These are phyloP conservation scores for Agonopterix heracliana DNA, from an alignment of 2,888 invertebrate genomes.

Conservation along the genomic window DNA sequence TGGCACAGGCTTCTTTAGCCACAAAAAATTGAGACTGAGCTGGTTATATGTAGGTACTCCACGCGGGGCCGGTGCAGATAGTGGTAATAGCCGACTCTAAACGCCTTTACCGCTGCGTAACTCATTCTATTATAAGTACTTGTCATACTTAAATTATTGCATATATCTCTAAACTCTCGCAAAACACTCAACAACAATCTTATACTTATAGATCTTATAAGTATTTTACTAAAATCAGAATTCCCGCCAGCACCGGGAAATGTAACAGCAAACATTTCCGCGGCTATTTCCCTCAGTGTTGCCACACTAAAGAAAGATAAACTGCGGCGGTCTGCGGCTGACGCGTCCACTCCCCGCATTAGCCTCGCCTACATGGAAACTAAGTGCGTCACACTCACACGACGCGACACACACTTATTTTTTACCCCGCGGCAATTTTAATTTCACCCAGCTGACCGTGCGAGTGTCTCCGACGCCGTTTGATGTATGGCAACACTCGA, in stretches of 20 bases:
- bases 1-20: no score
- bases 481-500: constrained; percentile 61
- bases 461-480: constrained; percentile 46
- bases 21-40: no score
- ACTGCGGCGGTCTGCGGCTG: constrained; percentile 61
- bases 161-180: no score
- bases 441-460: constrained; percentile 64
- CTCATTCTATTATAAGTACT: no score
- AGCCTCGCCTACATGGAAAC: constrained; percentile 63
- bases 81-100: no score
- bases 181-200: no score
- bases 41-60: no score
- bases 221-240: no score
- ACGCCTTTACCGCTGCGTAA: no score
- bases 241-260: constrained; percentile 28
- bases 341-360: constrained; percentile 70
- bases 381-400: constrained; percentile 67
- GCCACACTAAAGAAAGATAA: constrained; percentile 67
- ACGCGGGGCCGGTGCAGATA: no score
- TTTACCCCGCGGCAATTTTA: constrained; percentile 68
- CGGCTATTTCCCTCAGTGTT: constrained; percentile 59
- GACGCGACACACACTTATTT: constrained; percentile 17
- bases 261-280: constrained; percentile 65
- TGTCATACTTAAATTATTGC: no score
- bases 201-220: no score